Conservation (phyloP, 92 coral and sea anemone genomes). For the Epizoanthus stellaris region DNA sequence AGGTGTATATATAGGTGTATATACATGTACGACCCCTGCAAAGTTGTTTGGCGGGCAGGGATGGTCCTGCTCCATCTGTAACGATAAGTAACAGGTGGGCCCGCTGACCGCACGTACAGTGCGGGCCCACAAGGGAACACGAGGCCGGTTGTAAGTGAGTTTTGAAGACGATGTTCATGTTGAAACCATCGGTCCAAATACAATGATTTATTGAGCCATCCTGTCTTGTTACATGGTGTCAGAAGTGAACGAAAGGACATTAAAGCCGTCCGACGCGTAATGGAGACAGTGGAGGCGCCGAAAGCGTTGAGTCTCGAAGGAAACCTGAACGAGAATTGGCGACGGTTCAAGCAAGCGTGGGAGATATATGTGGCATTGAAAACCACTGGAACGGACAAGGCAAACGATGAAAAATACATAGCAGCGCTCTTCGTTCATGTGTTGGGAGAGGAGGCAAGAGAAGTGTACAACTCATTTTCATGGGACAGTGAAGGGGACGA, state of each 20-base stretch:
- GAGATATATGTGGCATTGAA: slow-evolving; percentile 1
- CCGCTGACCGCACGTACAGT: neutral
- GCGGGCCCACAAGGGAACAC: neutral
- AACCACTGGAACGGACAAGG: neutral
- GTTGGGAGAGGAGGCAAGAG: neutral
- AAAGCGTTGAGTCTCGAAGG: slow-evolving; percentile 1
- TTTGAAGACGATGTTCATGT: too few species aligned
- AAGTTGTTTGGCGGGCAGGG: too few species aligned
- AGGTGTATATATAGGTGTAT: neutral
- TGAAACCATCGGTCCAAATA: too few species aligned
- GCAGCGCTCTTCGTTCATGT: neutral
- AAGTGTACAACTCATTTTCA: neutral
- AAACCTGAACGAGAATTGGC: neutral
- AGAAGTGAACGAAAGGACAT: neutral
- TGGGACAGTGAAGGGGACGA: neutral
- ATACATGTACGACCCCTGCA: neutral
- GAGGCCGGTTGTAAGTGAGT: neutral
- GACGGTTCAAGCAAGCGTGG: neutral
- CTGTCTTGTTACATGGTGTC: neutral
- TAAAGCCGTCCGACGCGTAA: neutral
- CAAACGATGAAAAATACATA: neutral
- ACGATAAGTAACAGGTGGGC: neutral
- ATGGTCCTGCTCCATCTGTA: neutral
- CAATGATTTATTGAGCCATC: neutral
- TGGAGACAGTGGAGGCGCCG: neutral